Conservation (phyloP, 2,113 vertebrate species). For the Colaptes auratus region DNA sequence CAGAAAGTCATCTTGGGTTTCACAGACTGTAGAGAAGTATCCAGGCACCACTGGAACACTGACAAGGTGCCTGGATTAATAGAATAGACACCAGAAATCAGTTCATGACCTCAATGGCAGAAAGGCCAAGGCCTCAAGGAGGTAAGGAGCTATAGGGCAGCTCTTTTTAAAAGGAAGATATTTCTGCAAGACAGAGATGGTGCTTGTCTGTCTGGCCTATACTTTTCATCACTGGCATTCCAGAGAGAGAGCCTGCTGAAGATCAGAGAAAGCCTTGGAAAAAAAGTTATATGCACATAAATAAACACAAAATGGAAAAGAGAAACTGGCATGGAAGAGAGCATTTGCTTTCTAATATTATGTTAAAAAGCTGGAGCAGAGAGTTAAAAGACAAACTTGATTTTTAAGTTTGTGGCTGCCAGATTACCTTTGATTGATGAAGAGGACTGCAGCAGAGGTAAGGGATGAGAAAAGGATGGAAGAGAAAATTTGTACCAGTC, state of each 20-base stretch:
- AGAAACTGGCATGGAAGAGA: neutral
- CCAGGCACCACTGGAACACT: neutral
- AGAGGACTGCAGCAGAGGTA: neutral
- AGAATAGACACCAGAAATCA: neutral
- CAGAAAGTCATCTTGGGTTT: neutral
- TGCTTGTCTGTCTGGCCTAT: neutral
- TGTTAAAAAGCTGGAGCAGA: neutral
- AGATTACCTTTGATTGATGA: neutral
- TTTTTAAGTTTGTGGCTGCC: neutral
- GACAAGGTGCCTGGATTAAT: neutral
- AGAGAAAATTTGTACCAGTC: neutral
- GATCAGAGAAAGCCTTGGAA: neutral
- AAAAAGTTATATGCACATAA: neutral
- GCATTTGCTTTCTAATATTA: neutral
- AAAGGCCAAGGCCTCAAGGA: accelerated
- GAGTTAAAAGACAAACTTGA: neutral
- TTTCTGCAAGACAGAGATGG: neutral
- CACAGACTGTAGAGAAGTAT: neutral
- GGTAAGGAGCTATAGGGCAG: neutral
- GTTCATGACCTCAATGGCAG: neutral
- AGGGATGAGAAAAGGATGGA: neutral
- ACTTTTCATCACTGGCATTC: constrained; percentile 25
- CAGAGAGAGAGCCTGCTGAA: neutral
- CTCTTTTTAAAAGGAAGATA: neutral
- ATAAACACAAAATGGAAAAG: neutral